phyloP scores from a whole-genome alignment of 2,113 vertebrate species.

The Protobothrops mucrosquamatus region DNA sequence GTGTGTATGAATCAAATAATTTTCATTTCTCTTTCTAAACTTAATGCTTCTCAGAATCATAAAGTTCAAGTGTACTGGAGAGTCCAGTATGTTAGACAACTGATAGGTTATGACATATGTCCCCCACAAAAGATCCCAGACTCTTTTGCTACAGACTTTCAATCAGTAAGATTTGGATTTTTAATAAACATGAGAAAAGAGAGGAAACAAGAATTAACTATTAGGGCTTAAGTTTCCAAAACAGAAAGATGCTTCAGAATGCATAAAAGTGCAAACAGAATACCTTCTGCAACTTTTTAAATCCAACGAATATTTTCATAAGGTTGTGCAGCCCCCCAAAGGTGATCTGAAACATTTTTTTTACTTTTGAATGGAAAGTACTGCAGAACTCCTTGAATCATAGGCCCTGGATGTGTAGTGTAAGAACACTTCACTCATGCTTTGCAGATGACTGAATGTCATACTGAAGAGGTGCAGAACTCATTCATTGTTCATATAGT shows the following conservation, averaged over 20 bases:
- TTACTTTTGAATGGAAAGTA: background rate
- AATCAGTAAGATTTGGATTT: background rate
- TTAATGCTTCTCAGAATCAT: background rate
- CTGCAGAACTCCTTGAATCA: background rate
- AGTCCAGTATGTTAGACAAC: background rate
- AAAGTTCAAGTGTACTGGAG: background rate
- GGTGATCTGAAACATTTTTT: background rate
- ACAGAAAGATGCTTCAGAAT: too few relatives aligned
- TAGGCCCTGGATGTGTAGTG: background rate
- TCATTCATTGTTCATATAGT: accelerated
- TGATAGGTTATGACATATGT: background rate
- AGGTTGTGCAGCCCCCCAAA: background rate
- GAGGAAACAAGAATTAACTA: background rate
- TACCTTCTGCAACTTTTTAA: background rate
- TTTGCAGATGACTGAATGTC: background rate
- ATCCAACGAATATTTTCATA: background rate
- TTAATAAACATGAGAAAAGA: background rate
- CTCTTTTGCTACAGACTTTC: background rate
- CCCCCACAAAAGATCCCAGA: background rate
- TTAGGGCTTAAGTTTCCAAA: background rate
- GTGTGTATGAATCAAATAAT: background rate
- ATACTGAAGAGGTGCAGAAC: background rate
- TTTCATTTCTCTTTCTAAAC: background rate
- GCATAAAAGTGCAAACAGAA: background rate
- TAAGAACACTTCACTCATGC: background rate